A percentile compares a stretch with the other conserved stretches of the same genome.
Evolutionary conservation across 2,797 vertebrate genomes (phyloP).

Genomic region (Pagetopsis macropterus): DNA sequence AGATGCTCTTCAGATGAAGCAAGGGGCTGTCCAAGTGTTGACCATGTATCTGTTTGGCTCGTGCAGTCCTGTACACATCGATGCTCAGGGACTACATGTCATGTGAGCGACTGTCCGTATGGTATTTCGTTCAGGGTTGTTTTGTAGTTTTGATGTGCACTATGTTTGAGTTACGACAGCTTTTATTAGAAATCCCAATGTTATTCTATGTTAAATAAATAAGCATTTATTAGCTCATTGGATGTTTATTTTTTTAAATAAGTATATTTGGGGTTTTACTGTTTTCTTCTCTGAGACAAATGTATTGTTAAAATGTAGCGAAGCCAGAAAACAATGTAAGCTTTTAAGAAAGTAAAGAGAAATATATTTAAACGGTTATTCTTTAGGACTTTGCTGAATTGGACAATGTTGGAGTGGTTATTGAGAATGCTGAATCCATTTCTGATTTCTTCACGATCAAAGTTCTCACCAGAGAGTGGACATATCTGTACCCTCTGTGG

Average conservation of each 20-base stretch:
- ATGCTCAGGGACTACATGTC: conserved; percentile 45
- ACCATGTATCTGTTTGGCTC: not conserved
- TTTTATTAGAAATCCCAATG: not conserved
- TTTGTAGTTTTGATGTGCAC: conserved; percentile 12
- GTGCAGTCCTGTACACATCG: conserved; percentile 14
- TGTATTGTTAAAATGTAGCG: not conserved
- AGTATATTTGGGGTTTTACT: not conserved
- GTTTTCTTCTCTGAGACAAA: too few species aligned
- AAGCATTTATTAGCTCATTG: not conserved
- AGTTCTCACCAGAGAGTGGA: too few species aligned
- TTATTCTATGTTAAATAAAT: not conserved
- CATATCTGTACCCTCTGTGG: too few species aligned
- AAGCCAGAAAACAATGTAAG: not conserved
- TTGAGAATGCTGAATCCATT: too few species aligned
- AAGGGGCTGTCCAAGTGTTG: conserved; percentile 25
- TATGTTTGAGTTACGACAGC: not conserved
- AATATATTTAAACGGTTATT: too few species aligned
- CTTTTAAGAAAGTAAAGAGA: too few species aligned
- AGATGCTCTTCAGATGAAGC: conserved; percentile 33
- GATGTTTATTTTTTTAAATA: not conserved
- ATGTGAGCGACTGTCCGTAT: conserved; percentile 4
- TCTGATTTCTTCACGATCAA: too few species aligned
- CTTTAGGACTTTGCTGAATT: too few species aligned
- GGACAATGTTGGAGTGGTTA: too few species aligned
- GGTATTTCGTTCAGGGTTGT: conserved; percentile 12